These are phyloP conservation scores for Sebastes trivittatus DNA, from an alignment of 2,797 vertebrate species.

Conservation along the genomic window DNA sequence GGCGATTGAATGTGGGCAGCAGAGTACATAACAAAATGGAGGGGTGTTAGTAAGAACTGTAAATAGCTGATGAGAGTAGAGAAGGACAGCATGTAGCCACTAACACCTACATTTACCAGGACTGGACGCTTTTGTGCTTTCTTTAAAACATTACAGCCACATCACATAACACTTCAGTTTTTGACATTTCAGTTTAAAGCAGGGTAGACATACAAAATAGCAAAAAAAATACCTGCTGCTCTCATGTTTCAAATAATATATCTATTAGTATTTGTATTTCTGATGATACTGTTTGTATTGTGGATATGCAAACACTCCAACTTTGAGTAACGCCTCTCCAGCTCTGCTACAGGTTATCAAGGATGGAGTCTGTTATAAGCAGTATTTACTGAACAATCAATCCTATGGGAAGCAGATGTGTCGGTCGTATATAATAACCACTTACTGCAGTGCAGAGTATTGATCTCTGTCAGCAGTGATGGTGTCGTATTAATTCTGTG, in stretches of 20 bases:
- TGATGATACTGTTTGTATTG: not conserved
- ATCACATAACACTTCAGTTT: conserved; percentile 41
- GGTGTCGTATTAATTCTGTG: conserved; percentile 18
- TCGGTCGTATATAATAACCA: conserved; percentile 48
- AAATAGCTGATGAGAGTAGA: conserved; percentile 78
- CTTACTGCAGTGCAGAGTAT: conserved; percentile 55
- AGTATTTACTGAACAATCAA: conserved; percentile 22
- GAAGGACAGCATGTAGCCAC: conserved; percentile 70
- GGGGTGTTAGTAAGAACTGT: conserved; percentile 75
- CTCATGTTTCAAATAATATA: not conserved
- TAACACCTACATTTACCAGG: conserved; percentile 70
- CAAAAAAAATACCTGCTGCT: not conserved
- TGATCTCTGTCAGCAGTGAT: conserved; percentile 44
- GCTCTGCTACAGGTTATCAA: conserved; percentile 5
- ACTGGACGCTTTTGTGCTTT: conserved; percentile 60
- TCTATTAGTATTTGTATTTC: not conserved
- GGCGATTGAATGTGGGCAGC: conserved; percentile 74
- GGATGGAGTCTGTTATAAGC: not conserved
- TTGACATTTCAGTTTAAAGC: conserved; percentile 35
- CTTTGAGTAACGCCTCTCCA: not conserved
- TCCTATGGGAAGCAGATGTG: conserved; percentile 26
- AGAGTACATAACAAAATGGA: conserved; percentile 81
- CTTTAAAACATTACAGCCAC: conserved; percentile 51
- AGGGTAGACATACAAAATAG: not conserved
- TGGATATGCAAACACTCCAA: not conserved